phyloP scores from a whole-genome alignment of 2,888 invertebrate species.

The Geophilus truncorum region DNA sequence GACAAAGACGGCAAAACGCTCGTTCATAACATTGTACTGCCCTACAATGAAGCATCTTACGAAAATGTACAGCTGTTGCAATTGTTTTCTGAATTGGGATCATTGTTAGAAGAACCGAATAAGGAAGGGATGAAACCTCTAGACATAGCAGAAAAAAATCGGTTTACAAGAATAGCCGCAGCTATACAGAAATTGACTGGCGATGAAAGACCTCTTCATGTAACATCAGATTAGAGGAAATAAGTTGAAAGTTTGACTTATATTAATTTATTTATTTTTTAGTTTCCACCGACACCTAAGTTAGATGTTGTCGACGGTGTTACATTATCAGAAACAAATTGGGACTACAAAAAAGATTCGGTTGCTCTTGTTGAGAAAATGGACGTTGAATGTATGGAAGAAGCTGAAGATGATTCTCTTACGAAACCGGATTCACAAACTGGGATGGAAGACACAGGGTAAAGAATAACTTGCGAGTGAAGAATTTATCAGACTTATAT shows the following conservation, averaged over 20 bases:
- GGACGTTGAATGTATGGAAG: constrained; percentile 40
- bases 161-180: constrained; percentile 37
- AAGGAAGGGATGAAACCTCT: constrained; percentile 42
- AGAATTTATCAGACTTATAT: background rate
- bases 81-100: constrained; percentile 44
- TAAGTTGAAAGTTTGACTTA: background rate
- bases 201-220: background rate
- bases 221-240: background rate
- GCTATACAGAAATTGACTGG: constrained; percentile 37
- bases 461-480: background rate
- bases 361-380: constrained; percentile 43
- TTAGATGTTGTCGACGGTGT: constrained; percentile 33
- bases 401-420: constrained; percentile 37
- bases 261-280: background rate
- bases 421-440: constrained; percentile 44
- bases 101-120: constrained; percentile 44
- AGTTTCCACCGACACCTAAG: constrained; percentile 3
- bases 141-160: constrained; percentile 39
- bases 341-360: constrained; percentile 44
- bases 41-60: constrained; percentile 47
- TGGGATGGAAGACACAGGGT: constrained; percentile 44
- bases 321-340: constrained; percentile 28
- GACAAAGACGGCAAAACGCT: constrained; percentile 48
- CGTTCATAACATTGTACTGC: constrained; percentile 47
- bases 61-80: constrained; percentile 47